Conservation (phyloP, 2,113 vertebrate species). For the Bolborhynchus lineola region DNA sequence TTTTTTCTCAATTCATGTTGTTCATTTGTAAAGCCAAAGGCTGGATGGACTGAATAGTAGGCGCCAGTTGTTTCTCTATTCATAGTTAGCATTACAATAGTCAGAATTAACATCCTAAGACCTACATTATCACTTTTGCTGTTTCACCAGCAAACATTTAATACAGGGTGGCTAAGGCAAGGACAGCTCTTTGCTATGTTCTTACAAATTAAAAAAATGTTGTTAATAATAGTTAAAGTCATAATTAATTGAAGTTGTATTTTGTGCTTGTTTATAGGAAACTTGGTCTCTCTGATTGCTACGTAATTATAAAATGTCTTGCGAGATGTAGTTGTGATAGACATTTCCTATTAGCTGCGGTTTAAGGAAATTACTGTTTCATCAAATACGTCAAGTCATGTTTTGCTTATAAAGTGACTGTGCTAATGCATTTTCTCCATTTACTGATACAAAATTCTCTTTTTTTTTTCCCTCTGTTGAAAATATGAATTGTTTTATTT, state of each 20-base stretch:
- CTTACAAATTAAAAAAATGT: slow-evolving; percentile 25
- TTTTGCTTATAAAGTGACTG: slow-evolving; percentile 61
- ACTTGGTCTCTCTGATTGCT: background rate
- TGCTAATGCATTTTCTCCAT: background rate
- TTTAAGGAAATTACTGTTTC: slow-evolving; percentile 60
- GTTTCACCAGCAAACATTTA: slow-evolving; percentile 67
- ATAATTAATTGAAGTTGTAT: background rate
- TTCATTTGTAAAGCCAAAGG: slow-evolving; percentile 82
- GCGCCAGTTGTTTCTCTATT: slow-evolving; percentile 73
- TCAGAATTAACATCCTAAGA: slow-evolving; percentile 82
- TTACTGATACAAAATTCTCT: background rate
- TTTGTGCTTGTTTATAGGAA: background rate
- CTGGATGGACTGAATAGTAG: slow-evolving; percentile 76
- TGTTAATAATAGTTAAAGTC: background rate
- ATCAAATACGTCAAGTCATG: slow-evolving; percentile 23
- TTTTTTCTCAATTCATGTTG: slow-evolving; percentile 73
- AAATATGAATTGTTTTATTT: background rate
- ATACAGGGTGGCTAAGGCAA: slow-evolving; percentile 63
- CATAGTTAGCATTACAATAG: slow-evolving; percentile 87
- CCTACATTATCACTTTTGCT: slow-evolving; percentile 73
- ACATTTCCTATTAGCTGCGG: slow-evolving; percentile 53
- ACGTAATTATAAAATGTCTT: slow-evolving; percentile 26
- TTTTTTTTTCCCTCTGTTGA: background rate
- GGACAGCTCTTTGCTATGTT: slow-evolving; percentile 25
- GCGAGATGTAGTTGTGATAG: slow-evolving; percentile 9